phyloP scores from a whole-genome alignment of 1,140 invertebrate genomes.

The Battus philenor region DNA sequence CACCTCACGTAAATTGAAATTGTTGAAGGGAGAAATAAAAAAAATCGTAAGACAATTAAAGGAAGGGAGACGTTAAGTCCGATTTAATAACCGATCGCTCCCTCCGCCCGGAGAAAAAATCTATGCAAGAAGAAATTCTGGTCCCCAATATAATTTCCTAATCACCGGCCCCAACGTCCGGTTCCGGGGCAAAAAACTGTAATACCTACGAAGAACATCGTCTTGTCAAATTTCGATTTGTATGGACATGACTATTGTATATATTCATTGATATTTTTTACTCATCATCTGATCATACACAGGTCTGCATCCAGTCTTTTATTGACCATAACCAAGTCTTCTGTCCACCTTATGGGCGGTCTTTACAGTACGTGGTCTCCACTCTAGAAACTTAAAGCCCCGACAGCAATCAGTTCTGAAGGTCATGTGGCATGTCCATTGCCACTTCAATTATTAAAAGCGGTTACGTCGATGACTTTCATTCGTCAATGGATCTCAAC shows the following conservation, averaged over 20 bases:
- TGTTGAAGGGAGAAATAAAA: constrained; percentile 11
- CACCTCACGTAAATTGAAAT: constrained; percentile 22
- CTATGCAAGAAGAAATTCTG: constrained; percentile 40
- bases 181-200: constrained; percentile 56
- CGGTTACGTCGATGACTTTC: too few relatives aligned
- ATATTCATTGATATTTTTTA: too few relatives aligned
- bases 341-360: too few relatives aligned
- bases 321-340: too few relatives aligned
- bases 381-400: too few relatives aligned
- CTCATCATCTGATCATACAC: too few relatives aligned
- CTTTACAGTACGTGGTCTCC: too few relatives aligned
- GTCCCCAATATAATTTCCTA: constrained; percentile 71
- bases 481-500: too few relatives aligned
- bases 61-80: constrained; percentile 52
- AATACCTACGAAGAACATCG: constrained; percentile 37
- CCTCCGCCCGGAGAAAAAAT: constrained; percentile 50
- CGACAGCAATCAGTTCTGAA: too few relatives aligned
- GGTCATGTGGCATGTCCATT: too few relatives aligned
- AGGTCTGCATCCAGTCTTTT: too few relatives aligned
- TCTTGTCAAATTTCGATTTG: constrained; percentile 41
- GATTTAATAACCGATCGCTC: constrained; percentile 69
- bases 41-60: constrained; percentile 54
- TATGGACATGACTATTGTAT: constrained; percentile 53
- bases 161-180: constrained; percentile 66
- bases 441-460: too few relatives aligned